A percentile compares a stretch with the other conserved stretches of the same genome.
Evolutionary conservation across 2,888 invertebrate genomes (phyloP).

Genomic region (Lampropteryx suffumata): DNA sequence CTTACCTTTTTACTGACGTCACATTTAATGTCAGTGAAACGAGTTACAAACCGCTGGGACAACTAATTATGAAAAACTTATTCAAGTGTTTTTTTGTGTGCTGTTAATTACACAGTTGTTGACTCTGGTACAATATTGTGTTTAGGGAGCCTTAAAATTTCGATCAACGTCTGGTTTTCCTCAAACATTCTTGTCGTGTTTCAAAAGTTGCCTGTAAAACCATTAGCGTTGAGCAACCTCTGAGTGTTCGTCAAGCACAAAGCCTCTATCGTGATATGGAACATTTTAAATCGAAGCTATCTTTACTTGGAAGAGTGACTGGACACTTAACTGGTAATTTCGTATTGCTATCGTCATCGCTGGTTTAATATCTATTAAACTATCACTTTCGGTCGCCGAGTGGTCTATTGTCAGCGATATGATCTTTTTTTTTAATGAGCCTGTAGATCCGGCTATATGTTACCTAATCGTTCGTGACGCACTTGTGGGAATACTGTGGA

Average conservation of each 20-base stretch:
- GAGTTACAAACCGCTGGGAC: too few species aligned
- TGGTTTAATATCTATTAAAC: constrained; percentile 68
- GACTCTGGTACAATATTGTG: too few species aligned
- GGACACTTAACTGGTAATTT: constrained; percentile 51
- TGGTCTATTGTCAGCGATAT: constrained; percentile 74
- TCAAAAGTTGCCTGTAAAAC: constrained; percentile 11
- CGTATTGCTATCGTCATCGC: constrained; percentile 62
- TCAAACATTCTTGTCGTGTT: constrained; percentile 8
- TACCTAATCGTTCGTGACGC: constrained; percentile 71
- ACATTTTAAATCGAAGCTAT: constrained; percentile 31
- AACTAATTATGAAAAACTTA: too few species aligned
- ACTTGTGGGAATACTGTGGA: constrained; percentile 67
- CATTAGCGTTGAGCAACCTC: constrained; percentile 22
- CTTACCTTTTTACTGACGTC: constrained; percentile 13
- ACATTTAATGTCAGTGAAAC: too few species aligned
- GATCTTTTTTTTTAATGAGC: constrained; percentile 76
- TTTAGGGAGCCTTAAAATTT: background rate
- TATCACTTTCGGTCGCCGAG: constrained; percentile 77
- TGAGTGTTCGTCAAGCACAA: constrained; percentile 18
- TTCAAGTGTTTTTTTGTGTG: too few species aligned
- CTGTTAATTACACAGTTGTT: too few species aligned
- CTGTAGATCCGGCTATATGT: constrained; percentile 74
- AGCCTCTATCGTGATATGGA: constrained; percentile 23
- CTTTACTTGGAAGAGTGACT: constrained; percentile 57
- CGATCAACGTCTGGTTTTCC: background rate